Evolutionary conservation across 2,797 vertebrate species (phyloP).

Genomic region (Vultur gryphus): DNA sequence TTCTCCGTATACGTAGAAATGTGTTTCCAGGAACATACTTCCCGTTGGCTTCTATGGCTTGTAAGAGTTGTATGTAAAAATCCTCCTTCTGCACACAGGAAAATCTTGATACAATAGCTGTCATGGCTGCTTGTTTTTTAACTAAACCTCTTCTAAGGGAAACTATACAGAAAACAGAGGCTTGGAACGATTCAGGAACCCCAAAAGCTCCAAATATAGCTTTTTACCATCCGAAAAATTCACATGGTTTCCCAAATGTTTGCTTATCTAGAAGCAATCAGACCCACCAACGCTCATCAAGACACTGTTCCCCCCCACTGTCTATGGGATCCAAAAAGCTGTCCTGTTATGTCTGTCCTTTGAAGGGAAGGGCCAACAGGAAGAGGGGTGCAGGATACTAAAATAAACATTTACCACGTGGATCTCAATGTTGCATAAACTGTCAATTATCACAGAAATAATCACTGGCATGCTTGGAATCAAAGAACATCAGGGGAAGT

Average conservation of each 20-base stretch:
- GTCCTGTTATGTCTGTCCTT: neutral
- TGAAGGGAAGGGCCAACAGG: neutral
- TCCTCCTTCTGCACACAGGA: neutral
- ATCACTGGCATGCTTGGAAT: neutral
- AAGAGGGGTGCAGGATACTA: neutral
- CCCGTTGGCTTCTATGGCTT: neutral
- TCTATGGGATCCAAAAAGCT: neutral
- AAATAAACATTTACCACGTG: neutral
- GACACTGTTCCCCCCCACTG: neutral
- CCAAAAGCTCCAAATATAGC: neutral
- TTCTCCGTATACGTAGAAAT: neutral
- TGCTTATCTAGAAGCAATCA: fast-evolving
- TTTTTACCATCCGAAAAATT: neutral
- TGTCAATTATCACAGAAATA: neutral
- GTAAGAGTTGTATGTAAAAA: neutral
- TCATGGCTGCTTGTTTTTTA: neutral
- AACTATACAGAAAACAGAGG: neutral
- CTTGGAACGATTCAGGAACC: neutral
- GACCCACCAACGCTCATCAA: neutral
- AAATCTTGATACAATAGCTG: neutral
- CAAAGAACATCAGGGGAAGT: neutral
- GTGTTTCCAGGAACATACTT: neutral
- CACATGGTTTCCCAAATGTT: neutral
- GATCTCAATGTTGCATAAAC: neutral
- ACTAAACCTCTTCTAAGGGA: neutral